Conservation (phyloP, 2,797 vertebrate species). For the Gambusia yucatana region DNA sequence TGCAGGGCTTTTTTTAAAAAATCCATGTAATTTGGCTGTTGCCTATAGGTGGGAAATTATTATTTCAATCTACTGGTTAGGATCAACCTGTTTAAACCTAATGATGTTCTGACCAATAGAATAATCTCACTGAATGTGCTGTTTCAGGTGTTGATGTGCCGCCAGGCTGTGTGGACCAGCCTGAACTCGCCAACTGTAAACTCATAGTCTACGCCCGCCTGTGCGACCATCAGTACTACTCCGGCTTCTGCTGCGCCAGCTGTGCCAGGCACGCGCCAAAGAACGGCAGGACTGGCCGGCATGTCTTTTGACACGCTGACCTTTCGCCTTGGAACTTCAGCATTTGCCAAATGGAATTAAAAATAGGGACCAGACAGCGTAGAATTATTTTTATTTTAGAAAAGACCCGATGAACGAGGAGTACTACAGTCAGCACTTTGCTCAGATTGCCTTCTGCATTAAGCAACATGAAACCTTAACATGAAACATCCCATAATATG, state of each 20-base stretch:
- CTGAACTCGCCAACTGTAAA: slow-evolving; percentile 93
- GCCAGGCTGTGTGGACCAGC: slow-evolving; percentile 88
- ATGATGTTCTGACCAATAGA: not conserved
- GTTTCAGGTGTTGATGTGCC: slow-evolving; percentile 40
- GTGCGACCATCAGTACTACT: slow-evolving; percentile 90
- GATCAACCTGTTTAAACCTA: too few relatives aligned
- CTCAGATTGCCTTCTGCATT: slow-evolving; percentile 31
- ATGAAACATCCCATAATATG: slow-evolving; percentile 7
- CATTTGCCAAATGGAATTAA: slow-evolving; percentile 45
- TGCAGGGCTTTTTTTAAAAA: not conserved
- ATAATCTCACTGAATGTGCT: not conserved
- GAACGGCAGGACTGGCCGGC: slow-evolving; percentile 35
- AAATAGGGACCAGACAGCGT: slow-evolving; percentile 4
- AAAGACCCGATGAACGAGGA: slow-evolving; percentile 25
- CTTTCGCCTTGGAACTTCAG: not conserved
- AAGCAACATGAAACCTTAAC: slow-evolving; percentile 18
- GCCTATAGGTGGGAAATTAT: not conserved
- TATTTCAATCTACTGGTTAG: not conserved
- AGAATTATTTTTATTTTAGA: not conserved
- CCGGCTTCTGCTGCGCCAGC: slow-evolving; percentile 96
- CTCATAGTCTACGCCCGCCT: slow-evolving; percentile 93
- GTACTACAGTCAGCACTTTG: slow-evolving; percentile 11
- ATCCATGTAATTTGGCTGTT: not conserved
- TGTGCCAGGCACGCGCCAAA: slow-evolving; percentile 79
- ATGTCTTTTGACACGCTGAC: not conserved